phyloP scores from a whole-genome alignment of 2,797 vertebrate species.

The Chromis chromis region DNA sequence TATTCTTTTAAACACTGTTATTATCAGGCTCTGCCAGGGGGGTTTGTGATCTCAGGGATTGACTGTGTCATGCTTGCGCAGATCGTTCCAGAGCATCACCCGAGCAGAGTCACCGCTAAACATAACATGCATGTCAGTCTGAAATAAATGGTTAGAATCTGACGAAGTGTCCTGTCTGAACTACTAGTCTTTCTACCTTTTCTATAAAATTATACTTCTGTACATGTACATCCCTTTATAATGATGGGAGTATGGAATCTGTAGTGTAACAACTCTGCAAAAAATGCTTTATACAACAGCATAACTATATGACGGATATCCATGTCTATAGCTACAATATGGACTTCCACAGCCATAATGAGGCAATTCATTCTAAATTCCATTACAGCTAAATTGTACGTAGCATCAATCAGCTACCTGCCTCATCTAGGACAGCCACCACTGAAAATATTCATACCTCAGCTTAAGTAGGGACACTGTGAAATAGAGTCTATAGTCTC shows the following conservation, averaged over 20 bases:
- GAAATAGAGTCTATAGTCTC: neutral
- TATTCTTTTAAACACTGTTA: no score
- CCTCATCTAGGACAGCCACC: constrained; percentile 10
- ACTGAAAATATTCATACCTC: constrained; percentile 17
- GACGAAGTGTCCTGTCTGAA: no score
- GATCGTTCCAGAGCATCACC: no score
- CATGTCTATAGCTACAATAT: constrained; percentile 4
- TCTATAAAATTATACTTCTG: neutral
- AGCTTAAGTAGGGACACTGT: constrained; percentile 11
- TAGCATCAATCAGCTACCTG: constrained; percentile 10
- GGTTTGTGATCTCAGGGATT: no score
- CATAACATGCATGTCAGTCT: no score
- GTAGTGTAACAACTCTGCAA: neutral
- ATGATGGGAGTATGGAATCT: neutral
- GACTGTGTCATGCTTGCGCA: no score
- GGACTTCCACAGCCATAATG: constrained; percentile 17
- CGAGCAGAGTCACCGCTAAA: no score
- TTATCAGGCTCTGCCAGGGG: no score
- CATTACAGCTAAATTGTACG: constrained; percentile 12
- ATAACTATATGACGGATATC: constrained; percentile 12
- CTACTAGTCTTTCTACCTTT: neutral
- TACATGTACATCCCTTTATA: neutral
- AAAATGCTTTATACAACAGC: constrained; percentile 4
- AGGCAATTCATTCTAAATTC: constrained; percentile 31
- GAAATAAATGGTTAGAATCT: no score